Evolutionary conservation across 2,113 vertebrate species (phyloP), one percentile per base, ranked within the genome.

Genomic region (Vidua chalybeata): DNA sequence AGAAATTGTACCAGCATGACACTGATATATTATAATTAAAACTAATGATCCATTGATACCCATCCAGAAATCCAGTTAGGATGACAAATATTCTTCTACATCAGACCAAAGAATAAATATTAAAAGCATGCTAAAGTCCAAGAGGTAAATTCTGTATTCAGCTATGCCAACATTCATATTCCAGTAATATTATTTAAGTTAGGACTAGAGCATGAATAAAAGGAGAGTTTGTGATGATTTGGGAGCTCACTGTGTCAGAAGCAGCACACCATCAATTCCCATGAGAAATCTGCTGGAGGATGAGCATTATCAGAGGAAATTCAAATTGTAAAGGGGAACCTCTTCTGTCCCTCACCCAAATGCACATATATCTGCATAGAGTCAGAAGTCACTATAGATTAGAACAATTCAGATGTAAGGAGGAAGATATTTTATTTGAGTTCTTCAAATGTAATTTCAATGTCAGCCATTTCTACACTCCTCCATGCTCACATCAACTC

Each of bases 21-120:
- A 54, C 14, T 92, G 94, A 96, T 84, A 48, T 86, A 87, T 90
- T 91, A 75, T 78, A 92, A 97, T 97, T 93, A 93, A 97, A 96
- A 96, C 59, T 93, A 96, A 96, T 86, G 93, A 92, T 84, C 87
- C 90, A 78, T 92, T 82, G 94, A 94, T 83, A 89, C 69, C 90
- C 48, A 93, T 88, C 88, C 87, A 96, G 86, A 94, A 97, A 95
- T 89, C 64, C 92, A 93, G 77, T 95, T 94, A 93, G 69, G 81
- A 84, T 94, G 82, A 96, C 76, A 96, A 86, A 94, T 89, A 95
- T 27, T 77, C 75, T 86, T 78, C 41, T 87, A 35, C 62, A 68
- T 83, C 9, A 89, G 71, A 90, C 28, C 69, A 71, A 45, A 2
- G 4, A 89, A 93, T 87, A 85, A 93, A 74, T 78, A 84, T 89